A percentile compares a stretch with the other conserved stretches of the same genome.
Evolutionary conservation across 1,140 invertebrate species (phyloP).

Genomic region (Lepidostoma basale): DNA sequence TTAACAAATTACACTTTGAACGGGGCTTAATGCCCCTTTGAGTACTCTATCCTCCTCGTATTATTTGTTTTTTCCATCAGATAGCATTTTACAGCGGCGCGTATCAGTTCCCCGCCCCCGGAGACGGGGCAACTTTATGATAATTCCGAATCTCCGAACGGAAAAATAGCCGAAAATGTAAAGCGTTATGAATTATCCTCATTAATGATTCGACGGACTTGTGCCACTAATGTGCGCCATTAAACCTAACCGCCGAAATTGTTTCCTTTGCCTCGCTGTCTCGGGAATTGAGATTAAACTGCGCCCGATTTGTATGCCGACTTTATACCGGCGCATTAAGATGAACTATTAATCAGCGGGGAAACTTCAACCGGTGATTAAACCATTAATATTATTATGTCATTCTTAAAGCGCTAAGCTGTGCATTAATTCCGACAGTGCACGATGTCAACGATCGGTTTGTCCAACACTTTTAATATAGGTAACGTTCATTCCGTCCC

Average conservation of each 20-base stretch:
- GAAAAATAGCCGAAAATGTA: constrained; percentile 26
- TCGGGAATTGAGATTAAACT: constrained; percentile 27
- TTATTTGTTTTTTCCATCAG: constrained; percentile 37
- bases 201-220: constrained; percentile 24
- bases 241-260: constrained; percentile 15
- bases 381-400: constrained; percentile 28
- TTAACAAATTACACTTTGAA: constrained; percentile 43
- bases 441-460: constrained; percentile 10
- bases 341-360: constrained; percentile 12
- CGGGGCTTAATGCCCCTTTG: constrained; percentile 37
- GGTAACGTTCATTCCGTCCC: too few species aligned
- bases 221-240: constrained; percentile 8
- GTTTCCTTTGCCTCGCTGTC: constrained; percentile 7
- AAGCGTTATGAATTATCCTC: constrained; percentile 30
- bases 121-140: constrained; percentile 17
- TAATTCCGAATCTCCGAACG: constrained; percentile 22
- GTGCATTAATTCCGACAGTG: neutral
- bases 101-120: constrained; percentile 2
- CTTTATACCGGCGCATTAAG: constrained; percentile 22
- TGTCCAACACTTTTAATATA: neutral
- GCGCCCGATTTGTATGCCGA: constrained; percentile 21
- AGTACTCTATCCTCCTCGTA: constrained; percentile 28
- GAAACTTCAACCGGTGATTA: constrained; percentile 20
- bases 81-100: constrained; percentile 8
- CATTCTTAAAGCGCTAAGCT: neutral